Evolutionary conservation across 2,888 invertebrate species (phyloP), one percentile per base, ranked within the genome.

Genomic region (Polylopha cassiicola): DNA sequence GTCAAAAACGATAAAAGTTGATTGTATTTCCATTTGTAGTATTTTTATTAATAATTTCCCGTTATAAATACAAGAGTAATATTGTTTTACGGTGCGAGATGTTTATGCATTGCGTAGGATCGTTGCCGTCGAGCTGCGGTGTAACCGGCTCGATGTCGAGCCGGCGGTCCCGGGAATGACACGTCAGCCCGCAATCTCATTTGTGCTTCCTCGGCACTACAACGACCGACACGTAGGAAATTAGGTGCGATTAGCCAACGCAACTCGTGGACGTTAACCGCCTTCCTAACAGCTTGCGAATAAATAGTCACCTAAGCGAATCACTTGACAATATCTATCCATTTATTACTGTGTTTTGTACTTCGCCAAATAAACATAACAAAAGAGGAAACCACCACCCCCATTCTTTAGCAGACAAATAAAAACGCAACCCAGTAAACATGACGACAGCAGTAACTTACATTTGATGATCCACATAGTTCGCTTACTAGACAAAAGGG

Each of bases 211-310:
- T 39, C 30, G 39, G 24, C 64, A 68, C 68, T 69, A 70, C 67
- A 69, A 64, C 62, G 61, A 56, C 64, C 65, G 73, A 76, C 74
- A 70, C 51, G 67, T 61, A 70, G 79, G 78, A 76, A 78, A 77
- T 78, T 68, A 75, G 74, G 68, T 68, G 64, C 67, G 71, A 77
- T 75, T 77, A 76, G 67, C 71, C 68, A 58, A 72, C 66, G 58
- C 63, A 63, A 60, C 53, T 54, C 51, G 46, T 48, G 50, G 60
- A 61, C 54, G 46, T 52, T 47, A 3, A 14, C 6, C n/a, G 22
- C 24, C 23, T 23, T 30, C 10, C 11, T n/a, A 13, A 17, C 16
- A n/a, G n/a, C n/a, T n/a, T n/a, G n/a, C n/a, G n/a, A n/a, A n/a
- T n/a, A n/a, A n/a, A n/a, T n/a, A n/a, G n/a, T n/a, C n/a, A n/a